phyloP scores from a whole-genome alignment of 2,888 invertebrate genomes.

The Drosophila leonis region DNA sequence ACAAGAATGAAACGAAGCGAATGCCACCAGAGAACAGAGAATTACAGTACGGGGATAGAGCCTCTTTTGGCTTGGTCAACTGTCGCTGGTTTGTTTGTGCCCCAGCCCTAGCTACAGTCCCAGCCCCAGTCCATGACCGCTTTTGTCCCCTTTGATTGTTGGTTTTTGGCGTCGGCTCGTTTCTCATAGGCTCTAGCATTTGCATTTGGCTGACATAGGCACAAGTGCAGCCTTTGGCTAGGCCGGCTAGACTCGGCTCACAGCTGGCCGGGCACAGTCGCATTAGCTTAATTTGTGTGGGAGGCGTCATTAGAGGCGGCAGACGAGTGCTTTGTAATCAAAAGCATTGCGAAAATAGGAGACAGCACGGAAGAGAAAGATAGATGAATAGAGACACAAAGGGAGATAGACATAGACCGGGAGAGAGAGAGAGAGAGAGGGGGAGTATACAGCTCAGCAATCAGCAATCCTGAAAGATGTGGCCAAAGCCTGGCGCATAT shows the following conservation, averaged over 20 bases:
- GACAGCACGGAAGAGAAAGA: constrained; percentile 23
- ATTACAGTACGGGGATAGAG: constrained; percentile 25
- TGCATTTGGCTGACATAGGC: constrained; percentile 63
- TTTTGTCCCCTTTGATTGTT: constrained; percentile 58
- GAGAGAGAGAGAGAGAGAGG: constrained; percentile 1
- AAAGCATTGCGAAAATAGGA: constrained; percentile 45
- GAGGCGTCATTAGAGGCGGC: constrained; percentile 70
- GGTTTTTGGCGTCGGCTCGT: constrained; percentile 62
- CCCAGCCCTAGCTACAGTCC: constrained; percentile 2
- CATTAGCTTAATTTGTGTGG: constrained; percentile 78
- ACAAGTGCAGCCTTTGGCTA: constrained; percentile 67
- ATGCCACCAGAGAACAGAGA: constrained; percentile 30
- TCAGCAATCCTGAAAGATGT: constrained; percentile 61
- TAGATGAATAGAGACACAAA: background rate
- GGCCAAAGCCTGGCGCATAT: constrained; percentile 22
- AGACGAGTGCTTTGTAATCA: constrained; percentile 55
- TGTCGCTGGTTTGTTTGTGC: constrained; percentile 19
- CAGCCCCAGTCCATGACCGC: background rate
- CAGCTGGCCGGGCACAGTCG: constrained; percentile 49
- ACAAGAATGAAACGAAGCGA: constrained; percentile 72
- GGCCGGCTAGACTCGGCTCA: constrained; percentile 1
- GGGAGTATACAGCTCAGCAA: constrained; percentile 44
- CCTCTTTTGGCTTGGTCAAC: constrained; percentile 59
- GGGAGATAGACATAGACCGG: background rate
- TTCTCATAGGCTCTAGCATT: constrained; percentile 60